Base-by-base conservation (phyloP, 1,140 invertebrate species). In the Drosophila aff. region DNA sequence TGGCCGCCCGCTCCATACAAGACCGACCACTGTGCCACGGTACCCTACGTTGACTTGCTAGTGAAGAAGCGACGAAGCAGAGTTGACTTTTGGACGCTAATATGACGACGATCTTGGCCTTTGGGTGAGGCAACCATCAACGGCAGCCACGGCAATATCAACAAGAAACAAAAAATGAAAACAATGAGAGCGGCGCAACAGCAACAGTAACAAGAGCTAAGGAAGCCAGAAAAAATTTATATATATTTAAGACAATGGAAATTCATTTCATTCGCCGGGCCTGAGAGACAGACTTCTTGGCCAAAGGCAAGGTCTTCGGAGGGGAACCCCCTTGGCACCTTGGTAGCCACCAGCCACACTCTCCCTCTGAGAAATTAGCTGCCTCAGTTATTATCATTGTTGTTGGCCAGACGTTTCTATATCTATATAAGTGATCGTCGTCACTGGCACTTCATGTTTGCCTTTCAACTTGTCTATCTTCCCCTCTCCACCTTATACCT, bases 71-170 rank as follows among this genome's bases (percentile, higher is more conserved):
- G 81, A 77, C 77, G 75, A 78, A 69, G 65, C 57, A 38, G 26
- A 68, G 82, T 84, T 89, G 85, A 87, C 81, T 87, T 87, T 89
- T 84, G 81, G 81, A 87, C 83, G 84, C 69, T 89, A 89, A 90
- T 89, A 89, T 89, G 84, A 89, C 84, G 83, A 87, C 83, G 83
- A 90, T 89, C 84, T 90, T 89, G 84, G 84, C 84, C 84, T 89
- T 89, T 73, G 84, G 83, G 83, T 83, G 83, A 80, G 73, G 43
- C 77, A 75, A 61, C 46, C 75, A 65, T 46, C 64, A 60, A 49
- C 67, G 58, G 36, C 61, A 68, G 36, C 79, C 65, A 23, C 71
- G 59, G 26, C 64, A 74, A 50, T 75, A 77, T 53, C 53, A 50
- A 33, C 36, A 49, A 47, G 43, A 41, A 33, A 57, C 41, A 66